Evolutionary conservation across 2,113 vertebrate species (phyloP).

Genomic region (Anhinga rufa): DNA sequence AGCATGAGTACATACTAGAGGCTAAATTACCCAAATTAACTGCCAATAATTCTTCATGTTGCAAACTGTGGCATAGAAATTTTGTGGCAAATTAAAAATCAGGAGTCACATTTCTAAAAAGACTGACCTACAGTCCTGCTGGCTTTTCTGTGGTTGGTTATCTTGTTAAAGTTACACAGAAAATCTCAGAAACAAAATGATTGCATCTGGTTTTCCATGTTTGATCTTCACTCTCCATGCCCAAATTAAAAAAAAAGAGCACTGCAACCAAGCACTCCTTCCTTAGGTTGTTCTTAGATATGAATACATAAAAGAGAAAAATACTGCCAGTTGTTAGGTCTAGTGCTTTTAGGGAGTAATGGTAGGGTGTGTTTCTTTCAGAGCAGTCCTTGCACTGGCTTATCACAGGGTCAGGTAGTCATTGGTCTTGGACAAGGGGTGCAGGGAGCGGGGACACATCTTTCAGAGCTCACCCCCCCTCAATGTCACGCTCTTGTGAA

Average conservation of each 20-base stretch:
- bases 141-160: background rate
- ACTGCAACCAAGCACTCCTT: background rate
- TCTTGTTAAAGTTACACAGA: background rate
- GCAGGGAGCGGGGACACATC: accelerated
- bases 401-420: accelerated
- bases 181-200: background rate
- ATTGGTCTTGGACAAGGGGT: too few species aligned
- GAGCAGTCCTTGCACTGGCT: background rate
- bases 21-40: background rate
- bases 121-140: background rate
- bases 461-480: background rate
- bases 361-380: background rate
- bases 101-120: background rate
- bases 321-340: background rate
- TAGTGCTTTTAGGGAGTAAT: background rate
- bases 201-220: background rate
- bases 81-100: background rate
- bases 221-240: background rate
- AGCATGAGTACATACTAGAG: background rate
- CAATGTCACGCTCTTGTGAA: background rate
- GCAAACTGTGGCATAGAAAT: background rate
- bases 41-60: background rate
- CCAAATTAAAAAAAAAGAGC: background rate
- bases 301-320: background rate
- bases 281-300: background rate